These are phyloP conservation scores for Anthoscopus minutus DNA, from an alignment of 2,113 vertebrate genomes.

Conservation along the genomic window DNA sequence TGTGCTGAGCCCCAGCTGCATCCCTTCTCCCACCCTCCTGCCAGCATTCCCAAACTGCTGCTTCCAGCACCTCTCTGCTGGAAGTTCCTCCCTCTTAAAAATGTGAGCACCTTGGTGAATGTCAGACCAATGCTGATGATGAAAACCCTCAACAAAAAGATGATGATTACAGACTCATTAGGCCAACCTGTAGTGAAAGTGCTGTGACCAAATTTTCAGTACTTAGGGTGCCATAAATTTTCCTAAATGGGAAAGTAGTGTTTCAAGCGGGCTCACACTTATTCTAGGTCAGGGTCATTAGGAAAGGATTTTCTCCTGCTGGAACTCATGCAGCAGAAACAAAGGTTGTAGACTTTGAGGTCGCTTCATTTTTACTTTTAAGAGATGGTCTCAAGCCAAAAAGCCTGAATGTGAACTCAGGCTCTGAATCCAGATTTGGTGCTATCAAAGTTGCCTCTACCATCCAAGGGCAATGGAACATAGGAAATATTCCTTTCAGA, in stretches of 20 bases:
- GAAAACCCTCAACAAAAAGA: slow-evolving; percentile 11
- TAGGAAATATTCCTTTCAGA: neutral
- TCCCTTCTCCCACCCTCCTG: neutral
- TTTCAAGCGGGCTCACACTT: neutral
- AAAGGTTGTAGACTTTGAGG: neutral
- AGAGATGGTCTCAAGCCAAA: neutral
- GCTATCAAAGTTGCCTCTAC: neutral
- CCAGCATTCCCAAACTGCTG: neutral
- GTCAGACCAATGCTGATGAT: neutral
- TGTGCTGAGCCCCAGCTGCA: neutral
- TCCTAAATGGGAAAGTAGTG: slow-evolving; percentile 30
- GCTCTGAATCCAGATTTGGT: neutral
- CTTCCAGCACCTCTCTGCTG: neutral
- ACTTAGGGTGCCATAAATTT: slow-evolving; percentile 52
- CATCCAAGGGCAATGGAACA: neutral
- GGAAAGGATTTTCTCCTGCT: neutral
- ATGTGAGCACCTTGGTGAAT: neutral
- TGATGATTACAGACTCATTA: slow-evolving; percentile 53
- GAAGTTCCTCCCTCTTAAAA: neutral
- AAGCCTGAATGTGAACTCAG: neutral
- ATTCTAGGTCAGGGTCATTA: neutral
- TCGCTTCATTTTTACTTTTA: neutral
- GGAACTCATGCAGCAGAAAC: neutral
- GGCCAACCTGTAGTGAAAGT: slow-evolving; percentile 16
- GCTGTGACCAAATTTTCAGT: slow-evolving; percentile 41